Evolutionary conservation across 2,797 vertebrate species (phyloP).

Genomic region (Moxostoma hubbsi): DNA sequence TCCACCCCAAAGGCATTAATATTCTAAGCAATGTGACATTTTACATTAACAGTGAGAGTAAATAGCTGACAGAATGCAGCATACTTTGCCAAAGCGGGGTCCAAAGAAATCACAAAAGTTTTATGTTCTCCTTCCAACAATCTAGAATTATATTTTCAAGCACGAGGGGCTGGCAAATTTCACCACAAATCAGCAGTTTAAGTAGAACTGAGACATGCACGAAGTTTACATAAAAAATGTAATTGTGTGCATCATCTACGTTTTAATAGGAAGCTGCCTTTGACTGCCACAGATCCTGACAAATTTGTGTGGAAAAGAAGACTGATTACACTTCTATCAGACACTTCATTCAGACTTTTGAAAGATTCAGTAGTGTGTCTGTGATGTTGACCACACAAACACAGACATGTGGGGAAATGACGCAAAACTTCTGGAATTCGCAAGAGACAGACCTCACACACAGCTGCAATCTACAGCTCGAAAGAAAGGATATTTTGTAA

Average conservation of each 20-base stretch:
- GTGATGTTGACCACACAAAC: conserved; percentile 52
- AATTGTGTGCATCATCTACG: conserved; percentile 23
- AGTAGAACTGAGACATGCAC: background rate
- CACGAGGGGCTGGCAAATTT: conserved; percentile 7
- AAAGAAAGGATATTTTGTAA: conserved; percentile 36
- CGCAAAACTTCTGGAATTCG: conserved; percentile 46
- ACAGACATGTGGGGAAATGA: conserved; percentile 48
- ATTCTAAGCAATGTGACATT: conserved; percentile 34
- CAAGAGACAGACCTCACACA: conserved; percentile 45
- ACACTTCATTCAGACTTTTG: conserved; percentile 43
- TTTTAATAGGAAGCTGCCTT: conserved; percentile 25
- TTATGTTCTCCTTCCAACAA: conserved; percentile 33
- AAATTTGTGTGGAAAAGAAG: background rate
- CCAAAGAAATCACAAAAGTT: conserved; percentile 39
- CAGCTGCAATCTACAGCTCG: conserved; percentile 23
- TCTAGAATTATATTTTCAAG: conserved; percentile 33
- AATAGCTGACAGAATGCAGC: conserved; percentile 34
- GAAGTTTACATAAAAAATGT: conserved; percentile 16
- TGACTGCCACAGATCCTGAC: background rate
- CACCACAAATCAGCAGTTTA: conserved; percentile 30
- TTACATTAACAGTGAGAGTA: conserved; percentile 36
- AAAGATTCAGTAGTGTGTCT: conserved; percentile 43
- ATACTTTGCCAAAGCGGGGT: conserved; percentile 19
- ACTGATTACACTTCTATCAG: conserved; percentile 35
- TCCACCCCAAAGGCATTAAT: conserved; percentile 22